Conservation (phyloP, 2,113 vertebrate genomes). For the Helogale parvula region DNA sequence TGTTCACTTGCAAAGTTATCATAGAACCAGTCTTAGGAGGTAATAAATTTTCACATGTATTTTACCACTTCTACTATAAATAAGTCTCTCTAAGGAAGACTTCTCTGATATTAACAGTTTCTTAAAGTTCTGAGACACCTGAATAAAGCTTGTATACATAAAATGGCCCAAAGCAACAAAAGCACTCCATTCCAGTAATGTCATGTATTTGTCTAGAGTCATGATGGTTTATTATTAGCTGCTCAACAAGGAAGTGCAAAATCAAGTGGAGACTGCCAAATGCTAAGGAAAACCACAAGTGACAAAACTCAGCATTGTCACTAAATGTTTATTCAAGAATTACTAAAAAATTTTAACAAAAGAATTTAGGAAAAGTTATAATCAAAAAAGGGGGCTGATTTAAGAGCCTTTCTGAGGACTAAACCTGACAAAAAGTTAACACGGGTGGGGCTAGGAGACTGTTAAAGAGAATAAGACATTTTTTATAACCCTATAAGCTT, state of each 20-base stretch:
- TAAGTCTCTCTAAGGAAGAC: not conserved
- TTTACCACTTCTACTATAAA: not conserved
- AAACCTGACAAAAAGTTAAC: not conserved
- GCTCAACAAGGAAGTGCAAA: slow-evolving; percentile 34
- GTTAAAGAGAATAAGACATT: not conserved
- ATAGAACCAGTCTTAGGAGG: not conserved
- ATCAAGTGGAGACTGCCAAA: not conserved
- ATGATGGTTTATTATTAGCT: slow-evolving; percentile 46
- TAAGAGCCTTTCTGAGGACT: not conserved
- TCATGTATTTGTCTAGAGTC: not conserved
- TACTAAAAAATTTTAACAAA: not conserved
- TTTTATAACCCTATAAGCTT: slow-evolving; percentile 26
- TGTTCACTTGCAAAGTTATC: slow-evolving; percentile 10
- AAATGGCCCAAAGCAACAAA: not conserved
- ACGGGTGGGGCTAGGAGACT: not conserved
- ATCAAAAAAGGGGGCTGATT: not conserved
- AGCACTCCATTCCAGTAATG: not conserved
- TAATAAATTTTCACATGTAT: slow-evolving; percentile 10
- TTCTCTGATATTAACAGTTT: slow-evolving; percentile 3
- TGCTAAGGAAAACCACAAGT: not conserved
- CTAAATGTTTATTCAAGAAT: slow-evolving; percentile 47
- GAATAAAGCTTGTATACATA: not conserved
- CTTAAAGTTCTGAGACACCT: slow-evolving; percentile 25
- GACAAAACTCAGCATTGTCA: slow-evolving; percentile 26
- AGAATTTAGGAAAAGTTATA: slow-evolving; percentile 18